A percentile compares a stretch with the other conserved stretches of the same genome.
phyloP scores from a whole-genome alignment of 2,888 invertebrate species.

The Serrognathus titanus region DNA sequence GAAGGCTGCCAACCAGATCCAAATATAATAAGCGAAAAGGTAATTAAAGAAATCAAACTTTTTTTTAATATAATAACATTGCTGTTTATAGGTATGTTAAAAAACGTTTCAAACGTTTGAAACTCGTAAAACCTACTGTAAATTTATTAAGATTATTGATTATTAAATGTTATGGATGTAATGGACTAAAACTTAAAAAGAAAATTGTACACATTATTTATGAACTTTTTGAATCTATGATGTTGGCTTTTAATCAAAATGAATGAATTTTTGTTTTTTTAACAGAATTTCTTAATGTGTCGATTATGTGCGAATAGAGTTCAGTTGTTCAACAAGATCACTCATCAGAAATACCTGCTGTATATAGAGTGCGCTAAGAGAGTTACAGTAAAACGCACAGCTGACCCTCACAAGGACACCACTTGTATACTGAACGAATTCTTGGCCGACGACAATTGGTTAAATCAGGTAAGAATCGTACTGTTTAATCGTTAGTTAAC shows the following conservation, averaged over 20 bases:
- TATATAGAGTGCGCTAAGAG: constrained; percentile 79
- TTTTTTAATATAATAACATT: no score
- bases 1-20: constrained; percentile 76
- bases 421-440: constrained; percentile 83
- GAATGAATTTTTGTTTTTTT: constrained; percentile 13
- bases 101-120: no score
- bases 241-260: no score
- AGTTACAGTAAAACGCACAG: constrained; percentile 71
- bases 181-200: no score
- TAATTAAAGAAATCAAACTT: constrained; percentile 34
- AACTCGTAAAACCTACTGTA: no score
- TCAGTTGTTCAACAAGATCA: constrained; percentile 75
- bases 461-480: constrained; percentile 64
- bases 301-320: constrained; percentile 72
- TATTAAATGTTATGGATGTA: no score
- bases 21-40: constrained; percentile 72
- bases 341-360: constrained; percentile 83
- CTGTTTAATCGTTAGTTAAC: constrained; percentile 13
- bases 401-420: constrained; percentile 74
- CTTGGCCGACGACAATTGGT: constrained; percentile 77
- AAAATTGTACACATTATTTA: no score
- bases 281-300: constrained; percentile 75
- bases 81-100: no score
- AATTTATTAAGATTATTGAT: no score
- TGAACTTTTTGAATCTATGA: no score